Conservation (phyloP, 2,113 vertebrate species). For the Agapornis roseicollis region DNA sequence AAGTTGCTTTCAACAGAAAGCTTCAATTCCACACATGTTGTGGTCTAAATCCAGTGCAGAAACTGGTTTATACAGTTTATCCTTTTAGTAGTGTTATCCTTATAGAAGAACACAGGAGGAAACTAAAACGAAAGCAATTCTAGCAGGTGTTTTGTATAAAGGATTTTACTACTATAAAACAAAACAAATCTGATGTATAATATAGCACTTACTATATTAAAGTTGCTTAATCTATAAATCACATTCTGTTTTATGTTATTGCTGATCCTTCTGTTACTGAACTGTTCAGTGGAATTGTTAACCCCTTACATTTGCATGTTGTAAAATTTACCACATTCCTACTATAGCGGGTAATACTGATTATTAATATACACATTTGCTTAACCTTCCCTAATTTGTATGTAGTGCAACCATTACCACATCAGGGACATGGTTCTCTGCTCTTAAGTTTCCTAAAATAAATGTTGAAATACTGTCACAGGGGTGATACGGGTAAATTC, state of each 20-base stretch:
- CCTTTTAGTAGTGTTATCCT: not conserved
- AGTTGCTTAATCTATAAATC: not conserved
- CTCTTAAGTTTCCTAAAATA: conserved; percentile 4
- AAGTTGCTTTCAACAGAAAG: not conserved
- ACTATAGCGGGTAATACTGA: not conserved
- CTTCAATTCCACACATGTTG: not conserved
- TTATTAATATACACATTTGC: not conserved
- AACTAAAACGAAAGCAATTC: not conserved
- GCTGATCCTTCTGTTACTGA: not conserved
- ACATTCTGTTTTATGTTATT: not conserved
- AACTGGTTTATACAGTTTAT: not conserved
- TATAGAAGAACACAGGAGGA: not conserved
- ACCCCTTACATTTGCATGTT: not conserved
- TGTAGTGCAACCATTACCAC: not conserved
- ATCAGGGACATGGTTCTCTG: not conserved
- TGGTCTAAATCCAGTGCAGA: not conserved
- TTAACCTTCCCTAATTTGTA: not conserved
- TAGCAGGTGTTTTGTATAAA: not conserved
- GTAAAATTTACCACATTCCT: not conserved
- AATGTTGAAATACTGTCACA: not conserved
- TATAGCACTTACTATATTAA: not conserved
- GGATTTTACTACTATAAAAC: not conserved
- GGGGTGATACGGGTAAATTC: not conserved
- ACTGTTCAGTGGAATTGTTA: not conserved
- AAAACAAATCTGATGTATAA: not conserved